Evolutionary conservation across 1,140 invertebrate genomes (phyloP).

Genomic region (Arctopsyche grandis): DNA sequence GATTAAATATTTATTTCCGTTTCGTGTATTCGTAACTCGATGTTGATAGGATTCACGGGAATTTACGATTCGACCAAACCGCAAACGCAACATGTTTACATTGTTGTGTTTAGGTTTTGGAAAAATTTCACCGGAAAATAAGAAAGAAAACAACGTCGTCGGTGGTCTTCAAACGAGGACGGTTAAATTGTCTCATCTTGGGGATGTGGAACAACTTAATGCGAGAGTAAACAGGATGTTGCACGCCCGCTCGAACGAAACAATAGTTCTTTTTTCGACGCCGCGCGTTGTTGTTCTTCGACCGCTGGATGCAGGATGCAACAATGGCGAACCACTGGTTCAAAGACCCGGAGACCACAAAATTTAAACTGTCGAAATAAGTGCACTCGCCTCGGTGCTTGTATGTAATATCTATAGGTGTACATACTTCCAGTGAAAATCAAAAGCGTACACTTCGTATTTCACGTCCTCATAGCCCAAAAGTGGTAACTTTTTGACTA

Average conservation of each 20-base stretch:
- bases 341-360: no score
- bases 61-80: conserved; percentile 18
- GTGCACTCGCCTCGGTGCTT: no score
- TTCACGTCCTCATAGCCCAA: no score
- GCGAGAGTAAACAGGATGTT: conserved; percentile 21
- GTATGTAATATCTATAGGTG: no score
- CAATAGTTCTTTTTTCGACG: conserved; percentile 8
- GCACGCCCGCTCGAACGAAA: background rate
- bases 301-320: no score
- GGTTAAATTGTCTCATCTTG: conserved; percentile 17
- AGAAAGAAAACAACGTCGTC: background rate
- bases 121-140: background rate
- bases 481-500: no score
- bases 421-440: no score
- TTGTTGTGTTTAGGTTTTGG: background rate
- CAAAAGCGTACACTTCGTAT: no score
- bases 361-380: no score
- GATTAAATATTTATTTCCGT: background rate
- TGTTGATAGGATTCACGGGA: background rate
- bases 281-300: background rate
- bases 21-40: background rate
- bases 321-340: no score
- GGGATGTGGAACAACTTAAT: conserved; percentile 9
- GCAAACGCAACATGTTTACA: conserved; percentile 22
- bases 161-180: conserved; percentile 20